Evolutionary conservation across 2,797 vertebrate genomes (phyloP).

Genomic region (Pterois miles): DNA sequence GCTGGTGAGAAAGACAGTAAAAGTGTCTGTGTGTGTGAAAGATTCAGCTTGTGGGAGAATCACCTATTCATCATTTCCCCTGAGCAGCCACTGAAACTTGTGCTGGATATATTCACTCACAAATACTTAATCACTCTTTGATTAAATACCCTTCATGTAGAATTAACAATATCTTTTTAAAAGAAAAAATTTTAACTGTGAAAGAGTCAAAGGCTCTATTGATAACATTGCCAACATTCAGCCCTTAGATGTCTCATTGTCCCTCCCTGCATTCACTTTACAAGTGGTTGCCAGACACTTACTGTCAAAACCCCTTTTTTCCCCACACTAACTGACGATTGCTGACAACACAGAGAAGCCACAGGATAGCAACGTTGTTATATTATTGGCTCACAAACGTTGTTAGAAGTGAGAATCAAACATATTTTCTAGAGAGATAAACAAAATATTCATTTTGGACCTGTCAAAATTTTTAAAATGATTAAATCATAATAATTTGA

Average conservation of each 20-base stretch:
- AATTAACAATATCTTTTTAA: neutral
- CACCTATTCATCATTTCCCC: neutral
- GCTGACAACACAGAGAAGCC: no score
- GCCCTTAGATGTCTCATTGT: rapidly evolving
- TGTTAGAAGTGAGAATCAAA: no score
- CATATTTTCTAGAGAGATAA: no score
- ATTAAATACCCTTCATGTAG: neutral
- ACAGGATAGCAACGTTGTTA: rapidly evolving
- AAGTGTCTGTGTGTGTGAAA: neutral
- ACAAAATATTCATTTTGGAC: no score
- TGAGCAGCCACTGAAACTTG: neutral
- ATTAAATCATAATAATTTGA: no score
- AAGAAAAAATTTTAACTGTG: neutral
- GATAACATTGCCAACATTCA: no score
- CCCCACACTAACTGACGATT: rapidly evolving
- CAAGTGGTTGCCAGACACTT: rapidly evolving
- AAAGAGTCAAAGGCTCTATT: neutral
- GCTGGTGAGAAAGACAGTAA: constrained; percentile 85
- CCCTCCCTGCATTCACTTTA: no score
- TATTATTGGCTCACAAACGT: no score
- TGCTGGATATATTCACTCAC: neutral
- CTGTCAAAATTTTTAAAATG: no score
- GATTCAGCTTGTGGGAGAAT: neutral
- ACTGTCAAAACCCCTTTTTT: no score
- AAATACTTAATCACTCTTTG: neutral